Conservation (phyloP, 2,888 invertebrate species). For the Zeuzera pyrina region DNA sequence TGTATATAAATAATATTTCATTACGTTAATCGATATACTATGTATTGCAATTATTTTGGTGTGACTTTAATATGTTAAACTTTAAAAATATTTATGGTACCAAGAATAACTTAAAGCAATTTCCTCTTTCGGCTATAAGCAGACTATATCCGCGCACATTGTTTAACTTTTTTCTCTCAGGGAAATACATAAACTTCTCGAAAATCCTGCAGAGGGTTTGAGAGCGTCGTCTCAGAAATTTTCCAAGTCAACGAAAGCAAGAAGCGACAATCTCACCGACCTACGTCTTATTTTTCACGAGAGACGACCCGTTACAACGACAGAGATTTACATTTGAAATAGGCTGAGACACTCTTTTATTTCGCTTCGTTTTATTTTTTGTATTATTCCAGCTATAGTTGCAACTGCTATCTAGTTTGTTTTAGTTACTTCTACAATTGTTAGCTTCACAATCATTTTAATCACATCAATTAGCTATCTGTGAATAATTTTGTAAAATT, state of each 20-base stretch:
- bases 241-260: constrained; percentile 54
- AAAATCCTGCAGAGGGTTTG: constrained; percentile 45
- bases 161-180: constrained; percentile 44
- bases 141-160: constrained; percentile 29
- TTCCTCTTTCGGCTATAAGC: constrained; percentile 27
- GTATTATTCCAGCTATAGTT: constrained; percentile 22
- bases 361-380: constrained; percentile 42
- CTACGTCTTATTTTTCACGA: constrained; percentile 56
- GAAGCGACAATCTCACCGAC: constrained; percentile 52
- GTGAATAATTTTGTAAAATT: too few species aligned
- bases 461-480: too few species aligned
- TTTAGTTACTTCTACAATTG: background rate
- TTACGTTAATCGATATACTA: too few species aligned
- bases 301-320: constrained; percentile 54
- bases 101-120: too few species aligned
- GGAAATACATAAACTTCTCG: constrained; percentile 46
- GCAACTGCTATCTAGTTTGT: constrained; percentile 4
- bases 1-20: too few species aligned
- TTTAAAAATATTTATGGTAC: too few species aligned
- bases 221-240: constrained; percentile 43
- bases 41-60: too few species aligned
- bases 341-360: constrained; percentile 53
- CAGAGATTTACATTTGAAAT: constrained; percentile 65
- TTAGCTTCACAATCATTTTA: too few species aligned
- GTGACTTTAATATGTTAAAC: too few species aligned